Percentiles rank a stretch among this genome's conserved stretches.
Conservation (phyloP, 2,113 vertebrate genomes). For the Clupea harengus region DNA sequence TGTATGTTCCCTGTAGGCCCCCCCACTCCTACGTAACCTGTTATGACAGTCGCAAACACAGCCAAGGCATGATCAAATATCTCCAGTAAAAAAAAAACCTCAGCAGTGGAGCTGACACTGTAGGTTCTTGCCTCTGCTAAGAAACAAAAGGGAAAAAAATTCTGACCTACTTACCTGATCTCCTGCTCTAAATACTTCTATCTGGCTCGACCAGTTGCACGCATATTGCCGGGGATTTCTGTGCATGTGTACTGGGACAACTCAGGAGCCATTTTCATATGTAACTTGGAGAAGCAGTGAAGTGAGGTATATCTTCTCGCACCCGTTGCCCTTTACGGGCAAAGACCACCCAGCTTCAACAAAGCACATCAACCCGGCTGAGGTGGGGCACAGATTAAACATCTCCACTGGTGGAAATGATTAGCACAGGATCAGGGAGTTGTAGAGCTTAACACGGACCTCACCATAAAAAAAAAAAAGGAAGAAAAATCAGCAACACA, state of each 20-base stretch:
- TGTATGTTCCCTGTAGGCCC: slow-evolving; percentile 8
- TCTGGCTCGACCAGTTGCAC: background rate
- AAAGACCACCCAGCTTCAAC: slow-evolving; percentile 3
- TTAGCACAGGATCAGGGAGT: background rate
- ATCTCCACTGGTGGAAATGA: slow-evolving; percentile 5
- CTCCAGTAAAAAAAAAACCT: background rate
- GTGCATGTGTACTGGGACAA: background rate
- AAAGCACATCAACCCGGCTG: background rate
- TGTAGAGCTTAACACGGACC: background rate
- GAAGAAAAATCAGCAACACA: background rate
- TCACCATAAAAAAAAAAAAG: background rate
- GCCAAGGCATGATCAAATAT: background rate
- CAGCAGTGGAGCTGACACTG: background rate
- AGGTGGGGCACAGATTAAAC: background rate
- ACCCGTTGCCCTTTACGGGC: background rate
- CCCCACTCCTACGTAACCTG: background rate
- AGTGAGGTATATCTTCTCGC: background rate
- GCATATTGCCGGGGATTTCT: background rate
- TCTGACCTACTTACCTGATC: slow-evolving; percentile 10
- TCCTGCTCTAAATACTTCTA: background rate
- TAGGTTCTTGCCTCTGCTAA: background rate
- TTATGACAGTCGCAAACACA: background rate
- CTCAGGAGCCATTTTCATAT: background rate
- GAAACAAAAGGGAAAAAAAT: background rate
- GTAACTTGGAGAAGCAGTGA: background rate